Percentiles rank a stretch among this genome's conserved stretches.
These are phyloP conservation scores for Paramisgurnus dabryanus DNA, from an alignment of 2,113 vertebrate genomes.

Conservation along the genomic window DNA sequence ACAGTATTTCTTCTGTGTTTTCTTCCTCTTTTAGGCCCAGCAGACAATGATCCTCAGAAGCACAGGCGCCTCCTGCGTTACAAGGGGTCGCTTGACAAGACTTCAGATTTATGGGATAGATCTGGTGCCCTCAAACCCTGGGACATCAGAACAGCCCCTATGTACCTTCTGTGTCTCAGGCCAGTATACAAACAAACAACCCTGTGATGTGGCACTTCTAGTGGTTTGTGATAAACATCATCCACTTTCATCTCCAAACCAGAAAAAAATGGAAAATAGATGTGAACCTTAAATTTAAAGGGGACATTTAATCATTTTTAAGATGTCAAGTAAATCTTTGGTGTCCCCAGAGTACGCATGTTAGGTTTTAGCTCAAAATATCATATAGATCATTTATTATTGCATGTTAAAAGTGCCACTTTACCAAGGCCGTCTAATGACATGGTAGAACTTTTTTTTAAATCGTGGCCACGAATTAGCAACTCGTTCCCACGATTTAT, in stretches of 20 bases:
- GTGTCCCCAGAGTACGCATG: too few species aligned
- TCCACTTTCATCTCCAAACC: not conserved
- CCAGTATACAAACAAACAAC: not conserved
- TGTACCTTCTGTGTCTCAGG: not conserved
- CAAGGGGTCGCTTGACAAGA: slow-evolving; percentile 23
- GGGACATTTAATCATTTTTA: too few species aligned
- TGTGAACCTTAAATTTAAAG: too few species aligned
- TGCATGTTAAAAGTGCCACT: too few species aligned
- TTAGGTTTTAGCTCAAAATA: too few species aligned
- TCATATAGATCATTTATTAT: too few species aligned
- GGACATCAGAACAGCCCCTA: not conserved
- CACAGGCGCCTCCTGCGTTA: slow-evolving; percentile 29
- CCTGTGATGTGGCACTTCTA: not conserved
- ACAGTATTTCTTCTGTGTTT: slow-evolving; percentile 16
- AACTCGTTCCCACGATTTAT: too few species aligned
- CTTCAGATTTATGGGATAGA: slow-evolving; percentile 10
- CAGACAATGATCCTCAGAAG: slow-evolving; percentile 22
- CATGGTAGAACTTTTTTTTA: too few species aligned
- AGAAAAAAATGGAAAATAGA: too few species aligned
- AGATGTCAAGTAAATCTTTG: too few species aligned
- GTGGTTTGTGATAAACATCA: not conserved
- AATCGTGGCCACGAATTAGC: too few species aligned
- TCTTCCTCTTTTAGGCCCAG: slow-evolving; percentile 4
- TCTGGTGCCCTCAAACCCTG: not conserved
- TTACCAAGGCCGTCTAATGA: too few species aligned